A percentile compares a stretch with the other conserved stretches of the same genome.
Evolutionary conservation across 2,113 vertebrate genomes (phyloP).

Genomic region (Glaucomys volans): DNA sequence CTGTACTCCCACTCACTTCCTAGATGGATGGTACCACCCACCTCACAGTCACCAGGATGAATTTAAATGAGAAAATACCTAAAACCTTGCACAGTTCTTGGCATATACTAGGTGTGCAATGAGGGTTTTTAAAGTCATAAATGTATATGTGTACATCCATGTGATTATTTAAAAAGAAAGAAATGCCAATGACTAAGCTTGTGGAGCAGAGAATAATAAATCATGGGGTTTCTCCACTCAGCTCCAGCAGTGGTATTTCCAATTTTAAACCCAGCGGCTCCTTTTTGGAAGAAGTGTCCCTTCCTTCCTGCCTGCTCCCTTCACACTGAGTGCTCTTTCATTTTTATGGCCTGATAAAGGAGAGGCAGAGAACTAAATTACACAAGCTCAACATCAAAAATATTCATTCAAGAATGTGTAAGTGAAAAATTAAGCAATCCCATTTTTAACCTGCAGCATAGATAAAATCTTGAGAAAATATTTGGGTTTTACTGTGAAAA

Average conservation of each 20-base stretch:
- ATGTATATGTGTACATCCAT: neutral
- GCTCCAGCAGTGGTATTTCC: neutral
- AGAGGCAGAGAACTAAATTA: conserved; percentile 35
- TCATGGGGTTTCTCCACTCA: neutral
- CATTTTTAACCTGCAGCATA: neutral
- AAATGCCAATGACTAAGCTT: neutral
- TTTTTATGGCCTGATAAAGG: neutral
- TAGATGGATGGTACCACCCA: neutral
- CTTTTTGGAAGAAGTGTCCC: neutral
- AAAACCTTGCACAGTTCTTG: neutral
- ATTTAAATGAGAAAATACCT: neutral
- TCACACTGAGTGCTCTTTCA: neutral
- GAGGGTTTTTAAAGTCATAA: neutral
- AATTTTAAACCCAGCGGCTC: neutral
- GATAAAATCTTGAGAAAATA: neutral
- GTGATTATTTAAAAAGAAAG: neutral
- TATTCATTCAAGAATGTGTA: neutral
- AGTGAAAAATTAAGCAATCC: neutral
- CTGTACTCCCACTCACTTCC: neutral
- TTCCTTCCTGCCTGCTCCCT: neutral
- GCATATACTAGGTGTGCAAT: neutral
- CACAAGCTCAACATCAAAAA: neutral
- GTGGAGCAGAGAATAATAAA: neutral
- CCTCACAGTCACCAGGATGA: neutral
- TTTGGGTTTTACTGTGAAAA: neutral